phyloP scores from a whole-genome alignment of 1,140 invertebrate genomes.

The Limonius californicus region DNA sequence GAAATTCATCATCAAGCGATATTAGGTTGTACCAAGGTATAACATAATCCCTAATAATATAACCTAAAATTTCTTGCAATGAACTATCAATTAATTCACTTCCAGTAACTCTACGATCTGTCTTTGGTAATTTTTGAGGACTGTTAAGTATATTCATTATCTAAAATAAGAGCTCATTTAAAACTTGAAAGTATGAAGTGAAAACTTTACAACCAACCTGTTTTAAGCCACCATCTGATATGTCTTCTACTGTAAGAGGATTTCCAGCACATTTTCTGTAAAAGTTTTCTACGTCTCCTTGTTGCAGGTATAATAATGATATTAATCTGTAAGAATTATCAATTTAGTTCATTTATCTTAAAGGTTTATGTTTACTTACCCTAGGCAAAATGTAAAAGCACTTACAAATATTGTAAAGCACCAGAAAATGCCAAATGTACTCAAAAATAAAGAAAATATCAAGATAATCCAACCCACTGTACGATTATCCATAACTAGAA shows the following conservation, averaged over 20 bases:
- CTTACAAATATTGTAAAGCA: slow-evolving; percentile 31
- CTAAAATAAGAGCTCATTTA: too few relatives aligned
- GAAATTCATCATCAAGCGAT: slow-evolving; percentile 53
- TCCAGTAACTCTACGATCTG: slow-evolving; percentile 44
- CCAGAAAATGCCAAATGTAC: slow-evolving; percentile 38
- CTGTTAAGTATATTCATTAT: slow-evolving; percentile 31
- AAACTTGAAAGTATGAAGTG: background rate
- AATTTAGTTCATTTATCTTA: too few relatives aligned
- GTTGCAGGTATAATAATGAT: slow-evolving; percentile 40
- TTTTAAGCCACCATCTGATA: slow-evolving; percentile 40
- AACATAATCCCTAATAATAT: slow-evolving; percentile 73
- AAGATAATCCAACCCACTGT: slow-evolving; percentile 37
- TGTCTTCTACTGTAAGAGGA: slow-evolving; percentile 36
- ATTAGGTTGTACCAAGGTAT: slow-evolving; percentile 66
- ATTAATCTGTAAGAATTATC: slow-evolving; percentile 39
- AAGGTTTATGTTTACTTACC: slow-evolving; percentile 37
- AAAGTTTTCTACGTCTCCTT: slow-evolving; percentile 42
- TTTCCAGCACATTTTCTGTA: slow-evolving; percentile 40
- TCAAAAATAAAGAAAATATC: slow-evolving; percentile 37
- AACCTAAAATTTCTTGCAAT: slow-evolving; percentile 55
- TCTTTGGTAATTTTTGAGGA: slow-evolving; percentile 40
- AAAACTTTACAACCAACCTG: slow-evolving; percentile 24
- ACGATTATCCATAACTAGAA: slow-evolving; percentile 29
- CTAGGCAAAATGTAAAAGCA: slow-evolving; percentile 36
- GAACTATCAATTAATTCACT: slow-evolving; percentile 47